Evolutionary conservation across 2,797 vertebrate genomes (phyloP).

Genomic region (Pseudomugil tenellus): DNA sequence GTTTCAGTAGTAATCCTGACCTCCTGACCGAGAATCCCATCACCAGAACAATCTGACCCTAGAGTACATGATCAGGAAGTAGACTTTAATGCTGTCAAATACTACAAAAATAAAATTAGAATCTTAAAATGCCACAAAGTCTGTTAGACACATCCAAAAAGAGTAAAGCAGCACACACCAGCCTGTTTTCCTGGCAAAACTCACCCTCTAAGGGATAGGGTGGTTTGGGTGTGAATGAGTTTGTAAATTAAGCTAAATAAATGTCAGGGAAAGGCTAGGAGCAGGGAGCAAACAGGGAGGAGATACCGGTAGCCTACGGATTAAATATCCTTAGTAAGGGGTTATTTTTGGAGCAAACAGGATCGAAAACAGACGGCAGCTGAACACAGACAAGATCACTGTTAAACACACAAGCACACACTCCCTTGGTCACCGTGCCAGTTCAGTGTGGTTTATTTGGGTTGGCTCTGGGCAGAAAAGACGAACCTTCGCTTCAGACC

Average conservation of each 20-base stretch:
- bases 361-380: constrained; percentile 57
- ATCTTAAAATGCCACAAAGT: not conserved
- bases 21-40: constrained; percentile 29
- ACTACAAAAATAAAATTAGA: not conserved
- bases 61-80: constrained; percentile 8
- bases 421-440: constrained; percentile 55
- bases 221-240: constrained; percentile 4
- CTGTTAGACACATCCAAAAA: constrained; percentile 22
- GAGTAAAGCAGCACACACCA: constrained; percentile 30
- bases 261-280: constrained; percentile 52
- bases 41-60: constrained; percentile 11
- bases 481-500: constrained; percentile 59
- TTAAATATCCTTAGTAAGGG: constrained; percentile 79
- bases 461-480: constrained; percentile 64
- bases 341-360: constrained; percentile 78
- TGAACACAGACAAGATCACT: constrained; percentile 39
- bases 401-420: constrained; percentile 42
- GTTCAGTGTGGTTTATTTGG: constrained; percentile 80
- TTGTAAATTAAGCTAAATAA: constrained; percentile 23
- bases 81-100: not conserved
- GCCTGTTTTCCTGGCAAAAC: constrained; percentile 51
- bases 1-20: constrained; percentile 45
- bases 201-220: too few species aligned
- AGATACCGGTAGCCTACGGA: constrained; percentile 61
- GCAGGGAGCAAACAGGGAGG: constrained; percentile 44